A percentile compares a stretch with the other conserved stretches of the same genome.
phyloP scores from a whole-genome alignment of 2,113 vertebrate genomes.

The Stegastes partitus region DNA sequence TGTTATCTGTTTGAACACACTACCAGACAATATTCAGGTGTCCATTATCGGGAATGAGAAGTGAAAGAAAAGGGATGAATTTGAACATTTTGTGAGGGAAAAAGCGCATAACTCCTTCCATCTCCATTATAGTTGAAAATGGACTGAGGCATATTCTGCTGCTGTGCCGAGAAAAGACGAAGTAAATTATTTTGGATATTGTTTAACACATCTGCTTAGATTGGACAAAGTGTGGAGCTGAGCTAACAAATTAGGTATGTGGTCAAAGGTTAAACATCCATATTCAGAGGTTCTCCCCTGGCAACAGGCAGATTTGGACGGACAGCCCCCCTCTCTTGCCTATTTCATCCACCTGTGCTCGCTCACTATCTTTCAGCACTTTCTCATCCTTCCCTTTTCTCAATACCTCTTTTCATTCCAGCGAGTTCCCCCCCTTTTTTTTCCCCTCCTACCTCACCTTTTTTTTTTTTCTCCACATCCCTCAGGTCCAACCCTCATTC shows the following conservation, averaged over 20 bases:
- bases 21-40: neutral
- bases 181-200: neutral
- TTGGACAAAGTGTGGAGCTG: slow-evolving; percentile 6
- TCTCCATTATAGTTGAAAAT: slow-evolving; percentile 22
- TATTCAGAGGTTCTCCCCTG: slow-evolving; percentile 41
- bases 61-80: slow-evolving; percentile 15
- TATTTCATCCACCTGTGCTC: slow-evolving; percentile 65
- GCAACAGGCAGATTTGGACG: slow-evolving; percentile 60
- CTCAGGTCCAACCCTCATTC: slow-evolving; percentile 52
- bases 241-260: slow-evolving; percentile 30
- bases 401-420: slow-evolving; percentile 74
- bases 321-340: slow-evolving; percentile 17
- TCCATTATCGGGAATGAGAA: neutral
- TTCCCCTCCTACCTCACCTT: slow-evolving; percentile 4
- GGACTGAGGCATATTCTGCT: slow-evolving; percentile 18
- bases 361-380: slow-evolving; percentile 70
- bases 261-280: slow-evolving; percentile 62
- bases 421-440: slow-evolving; percentile 23
- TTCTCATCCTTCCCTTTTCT: slow-evolving; percentile 77
- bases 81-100: neutral
- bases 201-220: slow-evolving; percentile 9
- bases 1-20: slow-evolving; percentile 47
- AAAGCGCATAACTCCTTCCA: slow-evolving; percentile 9
- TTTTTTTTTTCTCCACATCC: slow-evolving; percentile 32
- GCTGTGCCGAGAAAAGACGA: neutral